A percentile compares a stretch with the other conserved stretches of the same genome.
Evolutionary conservation across 2,797 vertebrate species (phyloP).

Genomic region (Acanthornis magna): DNA sequence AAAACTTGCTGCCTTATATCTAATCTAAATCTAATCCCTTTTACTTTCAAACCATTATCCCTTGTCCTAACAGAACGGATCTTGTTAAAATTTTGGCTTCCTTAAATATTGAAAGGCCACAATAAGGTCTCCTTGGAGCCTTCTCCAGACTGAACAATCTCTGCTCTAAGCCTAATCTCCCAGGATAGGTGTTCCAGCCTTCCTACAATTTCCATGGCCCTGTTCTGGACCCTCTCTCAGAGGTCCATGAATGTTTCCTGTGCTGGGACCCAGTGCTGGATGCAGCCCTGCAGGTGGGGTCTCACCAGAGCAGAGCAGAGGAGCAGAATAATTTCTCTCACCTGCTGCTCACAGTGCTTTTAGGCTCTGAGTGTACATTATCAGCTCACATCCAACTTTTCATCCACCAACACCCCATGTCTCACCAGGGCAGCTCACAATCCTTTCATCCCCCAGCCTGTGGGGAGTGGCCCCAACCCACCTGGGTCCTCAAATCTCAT

Average conservation of each 20-base stretch:
- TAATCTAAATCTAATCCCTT: not conserved
- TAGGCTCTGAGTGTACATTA: not conserved
- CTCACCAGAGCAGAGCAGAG: not conserved
- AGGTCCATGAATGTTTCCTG: too few species aligned
- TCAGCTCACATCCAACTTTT: not conserved
- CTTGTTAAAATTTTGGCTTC: not conserved
- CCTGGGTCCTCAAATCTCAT: not conserved
- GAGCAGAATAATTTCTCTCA: not conserved
- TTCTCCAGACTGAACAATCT: not conserved
- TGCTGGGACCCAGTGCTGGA: not conserved
- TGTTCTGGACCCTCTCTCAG: not conserved
- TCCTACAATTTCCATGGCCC: not conserved
- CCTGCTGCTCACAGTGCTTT: not conserved
- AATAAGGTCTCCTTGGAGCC: not conserved
- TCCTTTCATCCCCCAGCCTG: not conserved
- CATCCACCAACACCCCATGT: not conserved
- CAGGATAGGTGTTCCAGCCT: not conserved
- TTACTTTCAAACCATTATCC: not conserved
- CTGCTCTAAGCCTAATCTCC: not conserved
- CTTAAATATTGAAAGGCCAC: not conserved
- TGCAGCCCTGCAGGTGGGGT: not conserved
- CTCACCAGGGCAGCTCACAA: not conserved
- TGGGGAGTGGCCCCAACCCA: too few species aligned
- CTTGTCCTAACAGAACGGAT: not conserved
- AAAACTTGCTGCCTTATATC: not conserved